phyloP scores from a whole-genome alignment of 2,888 invertebrate genomes.

The Lymantria dispar region DNA sequence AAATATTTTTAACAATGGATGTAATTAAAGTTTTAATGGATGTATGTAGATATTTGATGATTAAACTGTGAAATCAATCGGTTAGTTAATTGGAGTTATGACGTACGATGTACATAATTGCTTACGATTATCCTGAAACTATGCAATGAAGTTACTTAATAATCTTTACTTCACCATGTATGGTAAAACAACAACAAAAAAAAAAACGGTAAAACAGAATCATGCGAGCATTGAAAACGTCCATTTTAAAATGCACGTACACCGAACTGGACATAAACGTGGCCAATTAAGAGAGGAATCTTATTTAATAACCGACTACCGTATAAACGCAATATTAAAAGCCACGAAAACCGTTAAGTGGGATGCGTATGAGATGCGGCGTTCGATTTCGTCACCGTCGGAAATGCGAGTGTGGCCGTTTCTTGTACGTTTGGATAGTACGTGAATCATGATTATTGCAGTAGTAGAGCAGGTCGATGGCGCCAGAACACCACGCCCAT shows the following conservation, averaged over 20 bases:
- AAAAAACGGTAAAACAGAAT: constrained; percentile 45
- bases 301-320: constrained; percentile 74
- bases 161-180: constrained; percentile 44
- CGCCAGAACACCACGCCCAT: constrained; percentile 71
- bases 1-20: not conserved
- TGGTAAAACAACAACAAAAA: constrained; percentile 40
- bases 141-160: constrained; percentile 22
- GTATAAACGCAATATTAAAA: constrained; percentile 71
- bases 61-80: constrained; percentile 5
- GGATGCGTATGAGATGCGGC: constrained; percentile 59
- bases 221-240: constrained; percentile 51
- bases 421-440: constrained; percentile 33
- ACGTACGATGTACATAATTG: not conserved
- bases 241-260: constrained; percentile 51
- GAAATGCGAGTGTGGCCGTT: constrained; percentile 58
- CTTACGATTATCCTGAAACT: too few relatives aligned
- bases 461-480: constrained; percentile 58
- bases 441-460: constrained; percentile 58
- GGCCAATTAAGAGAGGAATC: constrained; percentile 67
- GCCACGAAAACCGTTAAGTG: constrained; percentile 69
- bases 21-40: constrained; percentile 1
- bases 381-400: constrained; percentile 63
- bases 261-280: constrained; percentile 56
- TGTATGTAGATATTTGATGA: constrained; percentile 1
- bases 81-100: constrained; percentile 16